A percentile compares a stretch with the other conserved stretches of the same genome.
phyloP scores from a whole-genome alignment of 2,113 vertebrate genomes.

The Cisticola juncidis region DNA sequence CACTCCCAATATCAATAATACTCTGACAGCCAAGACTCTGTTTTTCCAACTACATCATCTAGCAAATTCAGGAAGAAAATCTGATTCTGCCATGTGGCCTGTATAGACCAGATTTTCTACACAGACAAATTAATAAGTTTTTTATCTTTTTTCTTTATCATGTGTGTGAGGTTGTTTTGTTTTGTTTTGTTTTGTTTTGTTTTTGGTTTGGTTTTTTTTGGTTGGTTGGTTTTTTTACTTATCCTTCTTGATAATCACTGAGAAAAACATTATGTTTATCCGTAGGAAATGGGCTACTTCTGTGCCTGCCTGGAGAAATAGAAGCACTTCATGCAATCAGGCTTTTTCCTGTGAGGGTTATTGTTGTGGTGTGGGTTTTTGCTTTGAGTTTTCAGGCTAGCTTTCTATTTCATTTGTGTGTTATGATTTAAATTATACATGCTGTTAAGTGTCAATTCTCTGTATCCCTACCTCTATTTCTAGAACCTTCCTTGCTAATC shows the following conservation, averaged over 20 bases:
- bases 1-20: neutral
- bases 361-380: too few species aligned
- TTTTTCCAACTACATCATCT: neutral
- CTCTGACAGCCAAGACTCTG: neutral
- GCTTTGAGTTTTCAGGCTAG: too few species aligned
- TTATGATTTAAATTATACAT: too few species aligned
- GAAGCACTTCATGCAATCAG: neutral
- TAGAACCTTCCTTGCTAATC: too few species aligned
- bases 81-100: neutral
- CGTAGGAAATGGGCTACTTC: neutral
- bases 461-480: too few species aligned
- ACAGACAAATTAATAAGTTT: neutral
- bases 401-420: too few species aligned
- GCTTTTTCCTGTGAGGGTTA: neutral
- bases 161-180: too few species aligned
- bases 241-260: neutral
- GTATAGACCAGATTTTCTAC: neutral
- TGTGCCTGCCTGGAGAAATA: neutral
- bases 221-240: neutral
- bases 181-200: too few species aligned
- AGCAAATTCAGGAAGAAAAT: neutral
- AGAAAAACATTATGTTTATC: neutral
- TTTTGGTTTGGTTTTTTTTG: too few species aligned
- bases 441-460: too few species aligned
- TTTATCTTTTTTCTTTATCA: neutral